A percentile compares a stretch with the other conserved stretches of the same genome.
Evolutionary conservation across 2,888 invertebrate species (phyloP).

Genomic region (Physocephala rufipes): DNA sequence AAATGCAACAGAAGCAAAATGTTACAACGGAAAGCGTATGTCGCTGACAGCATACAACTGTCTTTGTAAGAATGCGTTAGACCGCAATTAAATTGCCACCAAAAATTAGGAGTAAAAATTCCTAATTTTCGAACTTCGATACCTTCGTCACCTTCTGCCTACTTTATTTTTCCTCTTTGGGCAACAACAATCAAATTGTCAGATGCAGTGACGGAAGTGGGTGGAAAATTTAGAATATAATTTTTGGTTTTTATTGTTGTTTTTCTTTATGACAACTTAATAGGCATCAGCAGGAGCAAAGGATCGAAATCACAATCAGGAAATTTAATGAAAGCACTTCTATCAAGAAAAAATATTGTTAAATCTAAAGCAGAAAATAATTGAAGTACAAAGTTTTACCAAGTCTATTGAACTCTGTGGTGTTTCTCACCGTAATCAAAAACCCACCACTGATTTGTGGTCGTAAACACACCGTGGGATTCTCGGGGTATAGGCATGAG

Average conservation of each 20-base stretch:
- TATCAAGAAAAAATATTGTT: background rate
- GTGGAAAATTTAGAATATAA: background rate
- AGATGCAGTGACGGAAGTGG: slow-evolving; percentile 28
- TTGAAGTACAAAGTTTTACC: background rate
- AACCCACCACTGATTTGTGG: slow-evolving; percentile 60
- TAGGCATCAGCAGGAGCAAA: no score
- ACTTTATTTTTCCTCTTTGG: background rate
- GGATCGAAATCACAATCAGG: no score
- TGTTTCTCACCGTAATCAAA: no score
- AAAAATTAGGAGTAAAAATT: slow-evolving; percentile 9
- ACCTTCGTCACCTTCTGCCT: no score
- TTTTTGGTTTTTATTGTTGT: no score
- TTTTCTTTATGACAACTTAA: no score
- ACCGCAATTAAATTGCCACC: slow-evolving; percentile 38
- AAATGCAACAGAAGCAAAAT: no score
- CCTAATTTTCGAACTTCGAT: background rate
- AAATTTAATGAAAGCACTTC: no score
- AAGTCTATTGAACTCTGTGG: background rate
- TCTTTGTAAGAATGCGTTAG: background rate
- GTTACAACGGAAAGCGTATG: no score
- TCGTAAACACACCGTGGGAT: slow-evolving; percentile 66
- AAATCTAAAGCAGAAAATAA: background rate
- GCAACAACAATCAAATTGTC: slow-evolving; percentile 12
- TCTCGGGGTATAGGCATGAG: slow-evolving; percentile 46
- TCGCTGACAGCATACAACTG: no score